Evolutionary conservation across 2,797 vertebrate genomes (phyloP).

Genomic region (Channallabes apus): DNA sequence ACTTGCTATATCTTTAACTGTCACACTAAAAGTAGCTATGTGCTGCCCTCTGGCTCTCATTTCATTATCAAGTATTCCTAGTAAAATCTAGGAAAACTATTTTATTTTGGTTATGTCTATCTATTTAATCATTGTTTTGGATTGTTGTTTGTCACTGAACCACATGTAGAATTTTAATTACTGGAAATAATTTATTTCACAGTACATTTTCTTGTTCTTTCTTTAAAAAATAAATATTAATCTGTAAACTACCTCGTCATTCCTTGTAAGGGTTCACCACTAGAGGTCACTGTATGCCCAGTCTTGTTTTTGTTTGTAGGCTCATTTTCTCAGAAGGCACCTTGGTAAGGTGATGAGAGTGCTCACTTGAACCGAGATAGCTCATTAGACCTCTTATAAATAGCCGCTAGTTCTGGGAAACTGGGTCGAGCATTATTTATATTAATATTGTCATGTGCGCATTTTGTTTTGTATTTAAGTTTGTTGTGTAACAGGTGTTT

Average conservation of each 20-base stretch:
- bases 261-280: too few relatives aligned
- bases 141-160: background rate
- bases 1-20: background rate
- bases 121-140: background rate
- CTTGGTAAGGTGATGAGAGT: too few relatives aligned
- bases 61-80: background rate
- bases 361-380: too few relatives aligned
- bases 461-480: too few relatives aligned
- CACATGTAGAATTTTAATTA: background rate
- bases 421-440: too few relatives aligned
- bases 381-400: too few relatives aligned
- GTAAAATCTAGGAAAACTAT: background rate
- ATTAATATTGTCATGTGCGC: too few relatives aligned
- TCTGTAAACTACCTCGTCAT: background rate
- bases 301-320: too few relatives aligned
- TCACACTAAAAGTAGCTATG: background rate
- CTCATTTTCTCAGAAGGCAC: too few relatives aligned
- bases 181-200: background rate
- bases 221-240: background rate
- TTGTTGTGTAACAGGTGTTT: too few relatives aligned
- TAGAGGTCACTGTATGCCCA: too few relatives aligned
- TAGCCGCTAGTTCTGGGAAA: too few relatives aligned
- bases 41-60: background rate
- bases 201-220: background rate
- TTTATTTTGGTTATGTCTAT: background rate